Conservation (phyloP, 2,888 invertebrate species). For the Rhogogaster chlorosoma region DNA sequence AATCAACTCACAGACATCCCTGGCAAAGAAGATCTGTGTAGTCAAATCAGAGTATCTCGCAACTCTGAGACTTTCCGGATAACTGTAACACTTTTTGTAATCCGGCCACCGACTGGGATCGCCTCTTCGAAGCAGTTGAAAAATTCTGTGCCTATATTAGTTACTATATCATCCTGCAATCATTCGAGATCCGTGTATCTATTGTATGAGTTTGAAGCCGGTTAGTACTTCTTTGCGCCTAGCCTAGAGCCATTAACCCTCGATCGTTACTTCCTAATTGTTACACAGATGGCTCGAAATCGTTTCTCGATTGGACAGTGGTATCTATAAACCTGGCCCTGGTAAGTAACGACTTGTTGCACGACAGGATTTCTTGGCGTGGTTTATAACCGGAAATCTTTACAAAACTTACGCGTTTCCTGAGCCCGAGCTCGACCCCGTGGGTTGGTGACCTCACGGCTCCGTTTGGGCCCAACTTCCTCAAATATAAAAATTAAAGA, state of each 20-base stretch:
- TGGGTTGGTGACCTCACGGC: conserved; percentile 35
- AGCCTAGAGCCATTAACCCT: neutral
- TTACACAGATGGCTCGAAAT: neutral
- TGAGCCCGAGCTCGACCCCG: neutral
- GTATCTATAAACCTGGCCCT: neutral
- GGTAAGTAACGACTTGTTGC: neutral
- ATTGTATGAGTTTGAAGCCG: neutral
- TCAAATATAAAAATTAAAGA: conserved; percentile 9
- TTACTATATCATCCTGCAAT: neutral
- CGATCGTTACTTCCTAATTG: conserved; percentile 28
- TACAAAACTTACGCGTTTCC: conserved; percentile 31
- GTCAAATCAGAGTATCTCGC: conserved; percentile 2
- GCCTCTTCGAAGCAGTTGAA: neutral
- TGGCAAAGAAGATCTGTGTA: neutral
- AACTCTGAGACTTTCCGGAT: conserved; percentile 16
- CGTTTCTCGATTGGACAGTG: neutral
- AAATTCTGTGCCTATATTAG: neutral
- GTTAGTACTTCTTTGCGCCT: neutral
- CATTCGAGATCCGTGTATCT: neutral
- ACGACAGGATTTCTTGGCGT: conserved; percentile 16
- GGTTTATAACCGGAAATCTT: conserved; percentile 20
- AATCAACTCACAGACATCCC: neutral
- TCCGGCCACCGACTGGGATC: neutral
- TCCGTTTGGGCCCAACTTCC: neutral
- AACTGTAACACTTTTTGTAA: conserved; percentile 41